These are phyloP conservation scores for Ursus arctos DNA, from an alignment of 2,113 vertebrate genomes.

Conservation along the genomic window DNA sequence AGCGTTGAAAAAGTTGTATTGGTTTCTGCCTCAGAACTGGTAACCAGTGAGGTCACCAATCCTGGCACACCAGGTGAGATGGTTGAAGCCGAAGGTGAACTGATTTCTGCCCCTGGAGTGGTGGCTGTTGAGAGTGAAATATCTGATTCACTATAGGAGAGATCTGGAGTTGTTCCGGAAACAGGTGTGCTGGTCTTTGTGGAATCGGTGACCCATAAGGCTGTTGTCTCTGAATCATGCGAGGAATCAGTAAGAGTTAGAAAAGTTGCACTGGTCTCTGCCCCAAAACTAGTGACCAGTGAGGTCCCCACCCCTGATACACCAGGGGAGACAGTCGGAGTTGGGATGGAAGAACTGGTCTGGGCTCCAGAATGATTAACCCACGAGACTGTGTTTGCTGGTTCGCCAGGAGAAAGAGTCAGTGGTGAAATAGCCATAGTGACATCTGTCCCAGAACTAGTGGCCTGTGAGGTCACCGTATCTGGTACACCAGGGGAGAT, in stretches of 20 bases:
- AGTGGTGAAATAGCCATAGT: background rate
- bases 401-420: background rate
- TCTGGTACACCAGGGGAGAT: background rate
- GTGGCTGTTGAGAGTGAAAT: background rate
- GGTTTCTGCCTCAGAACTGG: background rate
- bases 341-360: background rate
- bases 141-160: background rate
- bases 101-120: background rate
- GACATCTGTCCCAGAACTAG: background rate
- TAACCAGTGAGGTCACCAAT: background rate
- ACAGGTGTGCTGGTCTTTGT: background rate
- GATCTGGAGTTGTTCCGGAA: background rate
- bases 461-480: background rate
- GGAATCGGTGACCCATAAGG: background rate
- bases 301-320: background rate
- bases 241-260: background rate
- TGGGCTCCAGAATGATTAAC: background rate
- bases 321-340: background rate
- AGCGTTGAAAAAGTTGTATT: background rate
- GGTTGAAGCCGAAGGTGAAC: background rate
- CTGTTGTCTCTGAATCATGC: background rate
- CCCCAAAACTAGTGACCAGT: no score
- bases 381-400: background rate
- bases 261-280: background rate
- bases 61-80: background rate